phyloP scores from a whole-genome alignment of 2,888 invertebrate species.

The Eilema caniola region DNA sequence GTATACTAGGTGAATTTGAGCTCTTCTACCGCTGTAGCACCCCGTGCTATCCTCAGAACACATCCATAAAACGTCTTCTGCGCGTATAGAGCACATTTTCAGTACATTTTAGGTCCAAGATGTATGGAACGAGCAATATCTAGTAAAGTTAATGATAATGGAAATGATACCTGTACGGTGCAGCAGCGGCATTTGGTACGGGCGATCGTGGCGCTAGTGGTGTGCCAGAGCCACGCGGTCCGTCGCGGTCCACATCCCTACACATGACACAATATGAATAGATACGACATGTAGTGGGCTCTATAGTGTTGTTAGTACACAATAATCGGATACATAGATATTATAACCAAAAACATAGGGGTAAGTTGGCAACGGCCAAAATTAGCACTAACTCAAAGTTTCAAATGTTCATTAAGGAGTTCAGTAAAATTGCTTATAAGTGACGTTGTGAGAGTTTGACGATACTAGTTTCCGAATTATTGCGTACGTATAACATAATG shows the following conservation, averaged over 20 bases:
- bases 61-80: no score
- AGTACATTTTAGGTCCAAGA: no score
- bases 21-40: no score
- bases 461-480: not conserved
- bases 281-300: conserved; percentile 30
- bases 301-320: conserved; percentile 31
- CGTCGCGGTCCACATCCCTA: conserved; percentile 82
- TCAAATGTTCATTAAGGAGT: not conserved
- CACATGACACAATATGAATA: conserved; percentile 46
- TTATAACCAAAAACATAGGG: conserved; percentile 13
- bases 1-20: no score
- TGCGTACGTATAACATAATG: not conserved
- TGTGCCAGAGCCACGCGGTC: conserved; percentile 61
- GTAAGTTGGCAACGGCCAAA: conserved; percentile 4
- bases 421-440: not conserved
- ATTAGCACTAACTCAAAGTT: not conserved
- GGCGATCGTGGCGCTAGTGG: conserved; percentile 79
- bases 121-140: no score
- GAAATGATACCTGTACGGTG: conserved; percentile 81
- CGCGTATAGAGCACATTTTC: no score
- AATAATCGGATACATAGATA: conserved; percentile 14
- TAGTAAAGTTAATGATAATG: conserved; percentile 21
- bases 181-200: conserved; percentile 67
- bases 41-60: no score
- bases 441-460: not conserved